Base-by-base conservation (phyloP, 2,113 vertebrate genomes). In the Odocoileus hemionus region DNA sequence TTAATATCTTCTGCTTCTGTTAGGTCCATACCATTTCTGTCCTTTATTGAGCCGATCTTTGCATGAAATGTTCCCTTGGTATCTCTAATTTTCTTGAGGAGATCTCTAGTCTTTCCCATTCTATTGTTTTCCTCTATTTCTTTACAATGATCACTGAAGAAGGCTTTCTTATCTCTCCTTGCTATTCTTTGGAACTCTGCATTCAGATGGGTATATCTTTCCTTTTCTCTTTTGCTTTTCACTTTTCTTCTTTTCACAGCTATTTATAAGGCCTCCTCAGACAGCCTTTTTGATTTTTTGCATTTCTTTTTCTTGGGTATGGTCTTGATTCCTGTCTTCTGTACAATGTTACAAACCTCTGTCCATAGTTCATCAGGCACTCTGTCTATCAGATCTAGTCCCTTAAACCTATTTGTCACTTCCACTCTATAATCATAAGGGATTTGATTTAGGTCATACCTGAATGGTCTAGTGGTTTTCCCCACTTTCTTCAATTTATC, bases 301-400 rank as follows among this genome's bases (percentile, higher is more conserved):
- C 33, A 36, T 67, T 67, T 67, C 33, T 67, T 67, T 67, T 67
- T 21, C 64, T 21, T 67, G 8, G 17, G n/a, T 4, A 36, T 36
- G 8, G 17, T 36, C 9, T 67, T 67, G 64, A 36, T 67, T 9
- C 16, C 4, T n/a, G n/a, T 67, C n/a, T 67, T 17, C 17, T 67
- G 4, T 67, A 67, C n/a, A 36, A 11, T 1, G 33, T 67, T 2
- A 67, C 0, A 0, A 67, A 67, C 64, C 17, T 67, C 64, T 8
- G 19, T 67, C 64, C 17, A 67, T 36, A 67, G 17, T 67, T 67
- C n/a, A 67, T 67, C 64, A 67, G n/a, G 64, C 17, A 21, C 17
- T 67, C 64, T 67, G 4, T 36, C 64, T 67, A 67, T 21, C 64
- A 36, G n/a, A 70, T 21, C 19, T 36, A 70, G n/a, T 21, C n/a